Conservation (phyloP, 2,113 vertebrate species). For the Chlamydotis undulata region DNA sequence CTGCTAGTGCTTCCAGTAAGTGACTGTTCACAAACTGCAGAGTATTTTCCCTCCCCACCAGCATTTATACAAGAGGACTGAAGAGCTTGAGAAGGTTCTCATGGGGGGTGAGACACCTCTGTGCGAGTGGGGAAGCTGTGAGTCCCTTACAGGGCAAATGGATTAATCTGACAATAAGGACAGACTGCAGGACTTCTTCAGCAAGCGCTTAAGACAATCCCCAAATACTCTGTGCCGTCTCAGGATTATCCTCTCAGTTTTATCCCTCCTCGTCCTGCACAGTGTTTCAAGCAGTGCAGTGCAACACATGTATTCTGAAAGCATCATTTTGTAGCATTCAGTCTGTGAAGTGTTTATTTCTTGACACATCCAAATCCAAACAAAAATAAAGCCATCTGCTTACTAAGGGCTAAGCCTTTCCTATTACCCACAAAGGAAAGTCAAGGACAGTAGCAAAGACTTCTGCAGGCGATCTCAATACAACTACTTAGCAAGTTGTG, state of each 20-base stretch:
- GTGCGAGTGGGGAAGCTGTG: fast-evolving
- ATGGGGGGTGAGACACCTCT: background rate
- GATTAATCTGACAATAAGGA: background rate
- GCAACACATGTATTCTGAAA: background rate
- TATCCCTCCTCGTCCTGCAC: background rate
- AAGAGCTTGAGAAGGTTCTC: background rate
- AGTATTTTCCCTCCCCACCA: background rate
- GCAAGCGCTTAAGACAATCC: background rate
- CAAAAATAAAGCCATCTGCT: background rate
- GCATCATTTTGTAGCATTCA: background rate
- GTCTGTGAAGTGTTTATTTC: background rate
- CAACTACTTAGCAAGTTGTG: background rate
- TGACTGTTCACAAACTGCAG: background rate
- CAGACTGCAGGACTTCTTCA: background rate
- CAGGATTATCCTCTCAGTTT: background rate
- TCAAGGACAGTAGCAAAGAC: background rate
- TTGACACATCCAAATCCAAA: background rate
- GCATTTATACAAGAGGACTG: background rate
- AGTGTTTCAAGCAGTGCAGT: background rate
- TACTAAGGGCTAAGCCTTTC: background rate
- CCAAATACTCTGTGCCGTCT: background rate
- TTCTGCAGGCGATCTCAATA: background rate
- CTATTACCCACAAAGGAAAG: background rate
- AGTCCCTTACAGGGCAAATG: background rate
- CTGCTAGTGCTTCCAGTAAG: background rate